Evolutionary conservation across 2,113 vertebrate genomes (phyloP).

Genomic region (Podarcis cretensis): DNA sequence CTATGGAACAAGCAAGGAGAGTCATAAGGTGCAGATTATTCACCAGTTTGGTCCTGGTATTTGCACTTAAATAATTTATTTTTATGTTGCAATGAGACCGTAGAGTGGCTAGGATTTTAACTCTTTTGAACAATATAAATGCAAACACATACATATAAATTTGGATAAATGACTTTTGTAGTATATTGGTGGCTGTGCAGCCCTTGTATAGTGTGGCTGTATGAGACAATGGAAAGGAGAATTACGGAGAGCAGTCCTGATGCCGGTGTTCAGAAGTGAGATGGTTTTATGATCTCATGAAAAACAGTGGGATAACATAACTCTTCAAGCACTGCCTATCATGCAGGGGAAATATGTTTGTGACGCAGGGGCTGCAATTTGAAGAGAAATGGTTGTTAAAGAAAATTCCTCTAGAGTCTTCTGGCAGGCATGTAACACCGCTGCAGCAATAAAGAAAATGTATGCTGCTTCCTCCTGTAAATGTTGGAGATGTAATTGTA

Average conservation of each 20-base stretch:
- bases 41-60: not conserved
- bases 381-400: not conserved
- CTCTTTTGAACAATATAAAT: not conserved
- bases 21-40: not conserved
- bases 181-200: not conserved
- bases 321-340: not conserved
- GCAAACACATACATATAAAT: not conserved
- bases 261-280: not conserved
- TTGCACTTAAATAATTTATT: not conserved
- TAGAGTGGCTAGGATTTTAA: not conserved
- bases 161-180: not conserved
- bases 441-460: not conserved
- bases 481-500: not conserved
- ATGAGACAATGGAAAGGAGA: not conserved
- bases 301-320: not conserved
- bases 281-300: not conserved
- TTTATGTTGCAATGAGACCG: not conserved
- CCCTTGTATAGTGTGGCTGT: not conserved
- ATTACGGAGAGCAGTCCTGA: not conserved
- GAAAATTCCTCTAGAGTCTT: not conserved
- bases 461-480: not conserved
- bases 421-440: not conserved
- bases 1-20: not conserved
- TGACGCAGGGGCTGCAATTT: not conserved
- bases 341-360: not conserved